Evolutionary conservation across 2,113 vertebrate species (phyloP).

Genomic region (Eublepharis macularius): DNA sequence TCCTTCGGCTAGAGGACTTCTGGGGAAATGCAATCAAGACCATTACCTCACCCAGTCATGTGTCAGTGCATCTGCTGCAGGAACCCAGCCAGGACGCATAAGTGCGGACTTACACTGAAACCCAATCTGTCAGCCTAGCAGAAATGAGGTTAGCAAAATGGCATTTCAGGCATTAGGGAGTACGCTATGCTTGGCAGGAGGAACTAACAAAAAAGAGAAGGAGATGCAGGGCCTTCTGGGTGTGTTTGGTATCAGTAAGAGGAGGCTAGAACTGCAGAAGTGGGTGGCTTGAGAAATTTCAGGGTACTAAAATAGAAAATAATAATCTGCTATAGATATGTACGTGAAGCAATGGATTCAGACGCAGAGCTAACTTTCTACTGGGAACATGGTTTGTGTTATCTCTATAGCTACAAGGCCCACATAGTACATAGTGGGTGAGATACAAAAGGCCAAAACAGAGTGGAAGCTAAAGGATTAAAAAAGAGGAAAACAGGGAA

Average conservation of each 20-base stretch:
- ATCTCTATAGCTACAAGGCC: background rate
- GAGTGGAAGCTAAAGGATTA: background rate
- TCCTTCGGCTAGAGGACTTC: background rate
- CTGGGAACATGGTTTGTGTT: background rate
- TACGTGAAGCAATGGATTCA: background rate
- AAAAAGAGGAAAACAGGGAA: background rate
- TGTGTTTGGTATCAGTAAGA: background rate
- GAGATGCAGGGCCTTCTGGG: background rate
- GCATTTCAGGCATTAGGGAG: conserved; percentile 34
- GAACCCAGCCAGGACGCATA: conserved; percentile 29
- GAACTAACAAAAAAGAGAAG: conserved; percentile 11
- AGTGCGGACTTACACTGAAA: background rate
- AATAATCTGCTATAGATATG: background rate
- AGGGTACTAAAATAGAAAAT: background rate
- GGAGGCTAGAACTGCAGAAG: background rate
- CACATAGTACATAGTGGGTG: background rate
- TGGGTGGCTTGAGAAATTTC: background rate
- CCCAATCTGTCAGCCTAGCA: conserved; percentile 16
- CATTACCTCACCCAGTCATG: background rate
- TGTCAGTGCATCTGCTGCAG: conserved; percentile 51
- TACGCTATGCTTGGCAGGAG: background rate
- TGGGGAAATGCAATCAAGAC: background rate
- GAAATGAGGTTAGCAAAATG: conserved; percentile 26
- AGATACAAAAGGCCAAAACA: background rate
- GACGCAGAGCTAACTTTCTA: background rate